Evolutionary conservation across 2,888 invertebrate species (phyloP), one percentile per base, ranked within the genome.

Genomic region (Ryuthela nishihirai): DNA sequence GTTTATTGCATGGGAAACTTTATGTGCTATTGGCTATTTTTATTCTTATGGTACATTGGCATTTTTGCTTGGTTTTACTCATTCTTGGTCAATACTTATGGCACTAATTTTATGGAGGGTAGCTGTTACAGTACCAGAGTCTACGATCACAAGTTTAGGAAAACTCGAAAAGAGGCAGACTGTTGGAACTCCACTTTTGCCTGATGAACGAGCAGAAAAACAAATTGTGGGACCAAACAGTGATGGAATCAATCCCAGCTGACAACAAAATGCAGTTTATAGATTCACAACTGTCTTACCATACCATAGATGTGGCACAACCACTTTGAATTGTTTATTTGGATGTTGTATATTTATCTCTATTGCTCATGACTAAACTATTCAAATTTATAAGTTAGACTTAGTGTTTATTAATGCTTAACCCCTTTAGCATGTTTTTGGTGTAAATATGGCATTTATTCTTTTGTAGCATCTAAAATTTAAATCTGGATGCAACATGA

Each of bases 41-140:
- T 53, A 48, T 18, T 50, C 53, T n/a, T 64, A 66, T 48, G 66
- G 66, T 1, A 38, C 40, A 5, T 32, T 54, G 44, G 54, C 60
- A 12, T 50, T 58, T 21, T 42, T 66, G 4, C 44, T 66, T 9
- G 66, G 66, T 18, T 64, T 66, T 35, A 32, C 43, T 4, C 45
- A 53, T 10, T 52, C 63, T 7, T 65, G 64, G 62, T 62, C 64
- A 3, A 25, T 64, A 15, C 15, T 64, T 4, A 36, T 65, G 40
- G 64, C 56, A 7, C 10, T 65, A 5, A 15, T 63, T n/a, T 10
- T 66, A 18, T 66, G 66, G 65, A 48, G 59, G 15, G 3, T 54
- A 3, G 53, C 44, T 2, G 15, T 59, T 20, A 59, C 49, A 3
- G 10, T 58, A 4, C 59, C 62, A 1, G 58, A 59, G 21, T 42